Percentiles rank a stretch among this genome's conserved stretches.
Conservation (phyloP, 2,888 invertebrate genomes). For the Callyntrura guangdongensis region DNA sequence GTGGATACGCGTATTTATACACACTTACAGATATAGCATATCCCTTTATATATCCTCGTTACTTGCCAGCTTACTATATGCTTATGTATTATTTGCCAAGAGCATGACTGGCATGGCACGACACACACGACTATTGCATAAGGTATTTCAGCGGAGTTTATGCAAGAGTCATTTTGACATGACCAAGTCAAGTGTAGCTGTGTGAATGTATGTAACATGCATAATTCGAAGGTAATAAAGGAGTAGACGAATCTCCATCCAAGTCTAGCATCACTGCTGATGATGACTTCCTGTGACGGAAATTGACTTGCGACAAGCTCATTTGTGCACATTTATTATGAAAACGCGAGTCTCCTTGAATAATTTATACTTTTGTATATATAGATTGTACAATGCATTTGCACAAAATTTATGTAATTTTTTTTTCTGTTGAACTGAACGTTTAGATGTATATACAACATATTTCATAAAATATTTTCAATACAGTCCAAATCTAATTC, state of each 20-base stretch:
- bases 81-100: too few species aligned
- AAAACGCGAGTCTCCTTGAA: slow-evolving; percentile 53
- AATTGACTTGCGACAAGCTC: slow-evolving; percentile 66
- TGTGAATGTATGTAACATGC: background rate
- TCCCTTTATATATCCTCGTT: background rate
- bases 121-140: slow-evolving; percentile 7
- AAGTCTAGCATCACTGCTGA: slow-evolving; percentile 52
- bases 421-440: too few species aligned
- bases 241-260: background rate
- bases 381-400: background rate
- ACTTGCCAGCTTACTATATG: background rate
- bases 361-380: background rate
- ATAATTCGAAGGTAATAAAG: background rate
- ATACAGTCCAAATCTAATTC: too few species aligned
- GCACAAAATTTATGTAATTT: background rate
- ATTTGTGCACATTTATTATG: slow-evolving; percentile 60
- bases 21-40: background rate
- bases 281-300: slow-evolving; percentile 78
- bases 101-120: background rate
- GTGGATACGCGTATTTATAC: background rate
- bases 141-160: slow-evolving; percentile 40
- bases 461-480: too few species aligned
- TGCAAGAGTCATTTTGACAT: slow-evolving; percentile 32
- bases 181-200: slow-evolving; percentile 43
- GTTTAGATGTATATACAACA: too few species aligned